Evolutionary conservation across 2,888 invertebrate genomes (phyloP).

Genomic region (Sarcophaga subvicina): DNA sequence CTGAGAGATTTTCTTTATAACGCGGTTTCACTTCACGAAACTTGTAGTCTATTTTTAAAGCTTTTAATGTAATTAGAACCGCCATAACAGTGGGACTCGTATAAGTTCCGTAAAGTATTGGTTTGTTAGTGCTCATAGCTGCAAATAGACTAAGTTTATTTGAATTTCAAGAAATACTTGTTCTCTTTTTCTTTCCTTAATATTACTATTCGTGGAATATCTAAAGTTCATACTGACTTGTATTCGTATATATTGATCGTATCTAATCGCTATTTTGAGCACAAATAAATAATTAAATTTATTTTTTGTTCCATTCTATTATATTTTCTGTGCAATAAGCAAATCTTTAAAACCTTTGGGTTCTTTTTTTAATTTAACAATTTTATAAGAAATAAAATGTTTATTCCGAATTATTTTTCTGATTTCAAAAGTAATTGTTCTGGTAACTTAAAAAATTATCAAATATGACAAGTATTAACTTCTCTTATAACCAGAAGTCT

Average conservation of each 20-base stretch:
- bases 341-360: too few species aligned
- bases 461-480: too few species aligned
- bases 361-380: too few species aligned
- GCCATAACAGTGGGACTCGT: slow-evolving; percentile 65
- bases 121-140: slow-evolving; percentile 34
- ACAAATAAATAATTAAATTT: background rate
- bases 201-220: background rate
- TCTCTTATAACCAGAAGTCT: too few species aligned
- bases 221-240: background rate
- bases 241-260: slow-evolving; percentile 1
- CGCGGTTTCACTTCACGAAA: slow-evolving; percentile 62
- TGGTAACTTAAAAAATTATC: too few species aligned
- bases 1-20: slow-evolving; percentile 53
- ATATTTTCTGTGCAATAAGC: background rate
- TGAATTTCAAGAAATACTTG: background rate
- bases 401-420: background rate
- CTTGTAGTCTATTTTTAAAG: slow-evolving; percentile 63
- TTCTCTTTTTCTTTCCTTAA: background rate
- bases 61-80: slow-evolving; percentile 64
- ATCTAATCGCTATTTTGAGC: background rate
- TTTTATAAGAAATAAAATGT: background rate
- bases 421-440: too few species aligned
- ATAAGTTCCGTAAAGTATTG: slow-evolving; percentile 64
- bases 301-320: background rate
- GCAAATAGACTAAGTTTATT: slow-evolving; percentile 6